These are phyloP conservation scores for Shinisaurus crocodilurus DNA, from an alignment of 2,113 vertebrate species.

Conservation along the genomic window DNA sequence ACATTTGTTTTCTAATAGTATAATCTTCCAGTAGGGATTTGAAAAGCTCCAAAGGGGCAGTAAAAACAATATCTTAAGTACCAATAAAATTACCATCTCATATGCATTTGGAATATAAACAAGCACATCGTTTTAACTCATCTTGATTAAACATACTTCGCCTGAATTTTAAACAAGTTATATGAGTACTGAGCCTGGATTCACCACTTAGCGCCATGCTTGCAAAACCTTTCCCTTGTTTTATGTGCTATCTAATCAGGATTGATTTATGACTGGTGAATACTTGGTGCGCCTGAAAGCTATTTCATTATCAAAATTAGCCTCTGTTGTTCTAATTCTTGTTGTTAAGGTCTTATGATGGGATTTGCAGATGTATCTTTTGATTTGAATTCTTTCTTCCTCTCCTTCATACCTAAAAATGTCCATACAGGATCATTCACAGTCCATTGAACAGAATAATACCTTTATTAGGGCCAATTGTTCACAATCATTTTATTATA, in stretches of 20 bases:
- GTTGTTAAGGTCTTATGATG: neutral
- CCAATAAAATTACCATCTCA: conserved; percentile 24
- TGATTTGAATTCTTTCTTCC: neutral
- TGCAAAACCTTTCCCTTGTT: neutral
- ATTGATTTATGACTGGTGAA: conserved; percentile 3
- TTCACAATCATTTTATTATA: neutral
- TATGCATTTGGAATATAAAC: conserved; percentile 38
- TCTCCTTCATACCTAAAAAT: neutral
- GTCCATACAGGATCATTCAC: neutral
- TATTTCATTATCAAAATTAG: conserved; percentile 33
- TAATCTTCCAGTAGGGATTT: conserved; percentile 17
- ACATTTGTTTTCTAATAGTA: conserved; percentile 9
- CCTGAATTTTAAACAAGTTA: conserved; percentile 29
- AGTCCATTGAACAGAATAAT: neutral
- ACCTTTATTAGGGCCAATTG: neutral
- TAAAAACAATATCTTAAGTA: conserved; percentile 6
- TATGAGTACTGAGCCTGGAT: neutral
- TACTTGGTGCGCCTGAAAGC: conserved; percentile 10
- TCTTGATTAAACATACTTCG: conserved; percentile 31
- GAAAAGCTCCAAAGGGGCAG: conserved; percentile 29
- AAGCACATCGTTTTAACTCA: conserved; percentile 5
- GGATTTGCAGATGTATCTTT: conserved; percentile 6
- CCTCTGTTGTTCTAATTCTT: conserved; percentile 17
- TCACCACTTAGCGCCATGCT: neutral
- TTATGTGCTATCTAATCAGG: conserved; percentile 7